Conservation (phyloP, 2,797 vertebrate genomes). For the Helostoma temminkii region DNA sequence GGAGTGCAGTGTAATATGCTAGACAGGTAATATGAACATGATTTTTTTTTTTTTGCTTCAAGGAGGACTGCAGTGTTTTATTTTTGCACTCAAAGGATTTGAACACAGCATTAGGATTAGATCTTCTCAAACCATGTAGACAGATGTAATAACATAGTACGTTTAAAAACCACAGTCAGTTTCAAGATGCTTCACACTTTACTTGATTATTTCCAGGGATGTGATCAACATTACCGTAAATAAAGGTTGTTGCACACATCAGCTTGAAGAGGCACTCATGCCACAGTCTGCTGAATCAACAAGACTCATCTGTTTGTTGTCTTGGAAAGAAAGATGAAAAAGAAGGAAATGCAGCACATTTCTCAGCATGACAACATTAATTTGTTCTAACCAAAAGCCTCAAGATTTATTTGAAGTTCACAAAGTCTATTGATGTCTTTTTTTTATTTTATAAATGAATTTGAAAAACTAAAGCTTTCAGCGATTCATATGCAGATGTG, state of each 20-base stretch:
- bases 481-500: neutral
- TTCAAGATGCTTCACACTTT: neutral
- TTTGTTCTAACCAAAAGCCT: slow-evolving; percentile 7
- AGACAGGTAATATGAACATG: slow-evolving; percentile 12
- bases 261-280: slow-evolving; percentile 17
- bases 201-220: slow-evolving; percentile 11
- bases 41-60: neutral
- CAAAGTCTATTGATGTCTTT: neutral
- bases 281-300: slow-evolving; percentile 25
- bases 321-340: neutral
- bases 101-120: neutral
- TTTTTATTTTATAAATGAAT: slow-evolving; percentile 6
- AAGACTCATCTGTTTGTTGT: neutral
- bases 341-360: neutral
- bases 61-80: neutral
- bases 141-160: slow-evolving; percentile 4
- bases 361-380: neutral
- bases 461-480: neutral
- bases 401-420: neutral
- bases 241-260: slow-evolving; percentile 34
- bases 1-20: neutral
- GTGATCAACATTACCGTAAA: slow-evolving; percentile 29
- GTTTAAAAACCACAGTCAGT: neutral
- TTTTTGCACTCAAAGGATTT: neutral
- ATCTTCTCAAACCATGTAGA: neutral